Evolutionary conservation across 2,113 vertebrate genomes (phyloP), one percentile per base, ranked within the genome.

Genomic region (Sceloporus undulatus): DNA sequence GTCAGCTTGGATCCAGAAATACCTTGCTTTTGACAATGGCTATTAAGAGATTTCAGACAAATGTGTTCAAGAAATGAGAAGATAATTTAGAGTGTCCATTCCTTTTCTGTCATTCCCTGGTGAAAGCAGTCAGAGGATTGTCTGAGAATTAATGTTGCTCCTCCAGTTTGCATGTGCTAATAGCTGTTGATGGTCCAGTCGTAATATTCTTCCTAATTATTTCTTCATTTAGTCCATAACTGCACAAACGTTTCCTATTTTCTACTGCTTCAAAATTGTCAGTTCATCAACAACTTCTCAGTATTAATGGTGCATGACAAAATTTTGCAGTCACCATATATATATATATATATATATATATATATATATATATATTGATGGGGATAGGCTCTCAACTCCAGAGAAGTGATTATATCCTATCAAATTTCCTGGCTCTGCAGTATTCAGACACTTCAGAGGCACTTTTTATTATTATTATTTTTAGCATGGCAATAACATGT

Each of bases 221-320:
- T 85, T 89, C 34, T 73, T 59, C 29, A 65, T 18, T 83, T 90
- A 29, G 52, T 27, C 83, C 1, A 85, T 52, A 90, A 84, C 3
- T 0, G 9, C 48, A 34, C 1, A 0, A 81, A 34, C 76, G 7
- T 89, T 85, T 52, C 6, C 71, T 25, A 59, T 2, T 89, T 79
- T 93, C 85, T 68, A 56, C 10, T 42, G 29, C 25, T 25, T 90
- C 25, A n/a, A 29, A 56, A 70, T 42, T 78, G 40, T 42, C 74
- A 85, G 38, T 52, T 78, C 59, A 85, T 85, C 74, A 77, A 66
- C 59, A 78, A 66, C 74, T 85, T 66, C 40, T 65, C 59, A 66
- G 59, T 42, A 48, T 68, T 78, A 85, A 68, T 52, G 59, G 59
- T 38, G 21, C 56, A 77, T 52, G 40, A 78, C 59, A 85, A 42